Conservation (phyloP, 2,888 invertebrate species). For the Spodoptera littoralis region DNA sequence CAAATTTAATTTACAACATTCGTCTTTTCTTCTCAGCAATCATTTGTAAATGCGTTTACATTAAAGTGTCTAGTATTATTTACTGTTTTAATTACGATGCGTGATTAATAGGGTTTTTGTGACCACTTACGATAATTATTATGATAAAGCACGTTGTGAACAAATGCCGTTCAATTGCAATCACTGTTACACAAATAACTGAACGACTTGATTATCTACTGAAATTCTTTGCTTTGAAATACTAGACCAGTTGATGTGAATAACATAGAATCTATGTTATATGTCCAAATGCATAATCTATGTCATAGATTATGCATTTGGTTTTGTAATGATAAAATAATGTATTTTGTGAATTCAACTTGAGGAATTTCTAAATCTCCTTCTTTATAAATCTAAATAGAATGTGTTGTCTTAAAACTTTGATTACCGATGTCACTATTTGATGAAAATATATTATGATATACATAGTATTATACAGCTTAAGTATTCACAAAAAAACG, state of each 20-base stretch:
- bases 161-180: slow-evolving; percentile 47
- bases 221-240: neutral
- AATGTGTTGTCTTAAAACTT: too few relatives aligned
- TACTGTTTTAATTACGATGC: slow-evolving; percentile 3
- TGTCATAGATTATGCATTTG: neutral
- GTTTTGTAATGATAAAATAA: neutral
- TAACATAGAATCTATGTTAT: too few relatives aligned
- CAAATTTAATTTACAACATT: too few relatives aligned
- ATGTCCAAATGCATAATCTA: too few relatives aligned
- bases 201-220: neutral
- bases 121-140: slow-evolving; percentile 8
- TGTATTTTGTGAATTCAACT: too few relatives aligned
- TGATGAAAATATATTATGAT: neutral
- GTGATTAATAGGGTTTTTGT: slow-evolving; percentile 29
- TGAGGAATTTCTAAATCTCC: too few relatives aligned
- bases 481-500: too few relatives aligned
- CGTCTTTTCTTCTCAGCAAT: too few relatives aligned
- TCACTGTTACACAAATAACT: slow-evolving; percentile 41
- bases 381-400: too few relatives aligned
- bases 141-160: slow-evolving; percentile 48
- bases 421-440: too few relatives aligned
- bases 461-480: too few relatives aligned
- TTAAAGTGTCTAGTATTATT: neutral
- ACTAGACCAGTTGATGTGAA: neutral
- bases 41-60: neutral